Base-by-base conservation (phyloP, 2,888 invertebrate genomes). In the Leptura quadrifasciata region DNA sequence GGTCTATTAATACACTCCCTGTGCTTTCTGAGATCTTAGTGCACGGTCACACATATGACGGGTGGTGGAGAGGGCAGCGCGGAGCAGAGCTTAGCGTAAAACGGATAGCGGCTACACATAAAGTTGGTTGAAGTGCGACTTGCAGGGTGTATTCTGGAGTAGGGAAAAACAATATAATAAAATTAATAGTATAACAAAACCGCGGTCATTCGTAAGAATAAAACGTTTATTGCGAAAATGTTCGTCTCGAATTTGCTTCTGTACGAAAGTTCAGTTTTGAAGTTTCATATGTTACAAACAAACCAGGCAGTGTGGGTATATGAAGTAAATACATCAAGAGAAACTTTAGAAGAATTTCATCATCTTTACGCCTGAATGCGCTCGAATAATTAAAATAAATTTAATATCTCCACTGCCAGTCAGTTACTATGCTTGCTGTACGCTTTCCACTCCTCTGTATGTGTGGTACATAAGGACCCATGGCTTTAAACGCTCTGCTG, bases 111-210 rank as follows among this genome's bases (percentile, higher is more conserved):
- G 10, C 55, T 15, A 58, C 57, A 57, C 10, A 57, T 58, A 58
- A 58, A 9, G 58, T 31, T 10, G 8, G 9, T 35, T 63, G 31
- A 55, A 55, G 20, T 6, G 55, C 20, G 20, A 55, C 20, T 55
- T 55, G 55, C 1, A 18, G 10, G 20, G 21, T 20, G 20, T 55
- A 55, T 12, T 55, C 55, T 55, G 18, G 55, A 55, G 54, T 8
- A 18, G 17, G 21, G 55, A 5, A 3, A 55, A 55, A 55, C 55
- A 55, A 20, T 55, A 55, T 55, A 55, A 55, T 55, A 55, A 55
- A 55, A 55, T 18, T 20, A 55, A 55, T 55, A 55, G 55, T 55
- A 55, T n/a, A n/a, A n/a, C n/a, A n/a, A n/a, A n/a, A n/a, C n/a
- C n/a, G n/a, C n/a, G n/a, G n/a, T n/a, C n/a, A 55, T 55, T 55